Evolutionary conservation across 2,797 vertebrate species (phyloP).

Genomic region (Peromyscus melanophrys): DNA sequence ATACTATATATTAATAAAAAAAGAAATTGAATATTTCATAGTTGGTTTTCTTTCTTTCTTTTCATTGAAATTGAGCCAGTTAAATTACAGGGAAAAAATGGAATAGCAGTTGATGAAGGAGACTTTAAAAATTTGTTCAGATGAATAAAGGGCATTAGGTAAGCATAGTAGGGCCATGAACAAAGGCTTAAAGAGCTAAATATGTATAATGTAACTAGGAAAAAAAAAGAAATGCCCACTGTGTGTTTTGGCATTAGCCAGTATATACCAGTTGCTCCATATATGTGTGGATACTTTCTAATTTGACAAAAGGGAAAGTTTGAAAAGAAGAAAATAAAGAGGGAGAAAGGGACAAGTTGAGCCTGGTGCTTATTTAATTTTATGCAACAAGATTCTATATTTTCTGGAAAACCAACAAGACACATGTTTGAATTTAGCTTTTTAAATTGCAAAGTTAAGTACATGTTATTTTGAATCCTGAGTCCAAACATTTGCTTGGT

Average conservation of each 20-base stretch:
- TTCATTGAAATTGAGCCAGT: neutral
- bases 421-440: conserved; percentile 84
- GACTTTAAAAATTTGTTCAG: neutral
- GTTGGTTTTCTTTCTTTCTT: neutral
- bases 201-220: neutral
- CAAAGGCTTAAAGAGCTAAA: neutral
- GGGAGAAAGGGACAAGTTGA: conserved; percentile 52
- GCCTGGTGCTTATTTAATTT: conserved; percentile 84
- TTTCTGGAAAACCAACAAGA: conserved; percentile 84
- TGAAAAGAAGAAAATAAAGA: conserved; percentile 57
- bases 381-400: conserved; percentile 82
- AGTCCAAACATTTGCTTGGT: conserved; percentile 85
- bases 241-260: neutral
- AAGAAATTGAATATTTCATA: neutral
- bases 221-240: neutral
- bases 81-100: conserved; percentile 31
- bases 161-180: neutral
- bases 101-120: conserved; percentile 1
- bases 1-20: neutral
- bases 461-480: conserved; percentile 82
- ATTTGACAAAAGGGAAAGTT: conserved; percentile 35
- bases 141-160: neutral
- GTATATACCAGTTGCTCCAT: conserved; percentile 22
- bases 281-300: conserved; percentile 45
- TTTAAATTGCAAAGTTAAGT: conserved; percentile 79